A percentile compares a stretch with the other conserved stretches of the same genome.
Evolutionary conservation across 2,888 invertebrate species (phyloP).

Genomic region (Calliopum simillimum): DNA sequence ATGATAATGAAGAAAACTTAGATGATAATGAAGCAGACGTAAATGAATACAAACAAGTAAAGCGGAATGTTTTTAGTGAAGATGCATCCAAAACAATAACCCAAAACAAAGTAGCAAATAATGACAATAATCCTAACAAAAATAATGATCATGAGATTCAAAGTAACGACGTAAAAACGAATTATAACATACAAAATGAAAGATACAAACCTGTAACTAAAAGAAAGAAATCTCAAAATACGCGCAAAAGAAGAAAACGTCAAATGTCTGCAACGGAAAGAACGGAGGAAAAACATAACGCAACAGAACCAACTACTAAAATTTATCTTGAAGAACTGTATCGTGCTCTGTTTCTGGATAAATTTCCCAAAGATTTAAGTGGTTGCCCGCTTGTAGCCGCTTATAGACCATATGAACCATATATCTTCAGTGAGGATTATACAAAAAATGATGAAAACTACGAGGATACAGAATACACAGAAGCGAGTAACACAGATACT

Average conservation of each 20-base stretch:
- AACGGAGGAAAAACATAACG: conserved; percentile 1
- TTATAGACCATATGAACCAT: conserved; percentile 64
- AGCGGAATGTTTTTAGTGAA: too few species aligned
- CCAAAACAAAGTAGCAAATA: background rate
- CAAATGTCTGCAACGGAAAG: background rate
- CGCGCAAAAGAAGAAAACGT: background rate
- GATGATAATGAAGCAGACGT: background rate
- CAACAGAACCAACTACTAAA: background rate
- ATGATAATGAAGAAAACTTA: background rate
- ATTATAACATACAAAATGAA: background rate
- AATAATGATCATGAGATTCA: conserved; percentile 2
- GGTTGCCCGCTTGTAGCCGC: conserved; percentile 61
- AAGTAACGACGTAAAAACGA: background rate
- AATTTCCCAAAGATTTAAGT: conserved; percentile 62
- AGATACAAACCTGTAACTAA: background rate
- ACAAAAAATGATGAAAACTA: background rate
- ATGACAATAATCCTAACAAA: background rate
- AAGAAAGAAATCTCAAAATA: background rate
- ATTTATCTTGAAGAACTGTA: conserved; percentile 49
- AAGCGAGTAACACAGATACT: background rate
- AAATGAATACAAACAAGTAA: too few species aligned
- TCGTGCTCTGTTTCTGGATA: conserved; percentile 56
- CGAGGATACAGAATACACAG: background rate
- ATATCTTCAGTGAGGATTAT: conserved; percentile 51
- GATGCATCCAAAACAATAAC: background rate